Evolutionary conservation across 2,888 invertebrate genomes (phyloP), one percentile per base, ranked within the genome.

Genomic region (Pheosia tremula): DNA sequence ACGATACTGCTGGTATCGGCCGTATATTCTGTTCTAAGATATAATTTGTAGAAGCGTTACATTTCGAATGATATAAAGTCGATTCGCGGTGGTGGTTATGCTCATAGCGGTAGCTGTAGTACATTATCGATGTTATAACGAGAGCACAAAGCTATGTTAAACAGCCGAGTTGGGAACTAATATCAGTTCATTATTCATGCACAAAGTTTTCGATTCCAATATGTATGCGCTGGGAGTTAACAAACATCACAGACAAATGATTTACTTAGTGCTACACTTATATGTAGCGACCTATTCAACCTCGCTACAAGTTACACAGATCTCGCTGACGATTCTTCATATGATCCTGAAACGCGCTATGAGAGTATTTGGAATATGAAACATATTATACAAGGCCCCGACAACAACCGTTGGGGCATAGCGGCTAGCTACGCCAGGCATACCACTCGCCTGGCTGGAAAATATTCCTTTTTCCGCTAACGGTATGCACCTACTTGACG

Each of bases 151-250:
- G 88, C 75, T 84, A 86, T 85, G 85, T 81, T 79, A 83, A 85
- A 81, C 80, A 80, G 84, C 81, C 71, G 71, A 83, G 82, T 82
- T 81, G 75, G 65, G 74, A 87, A 88, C 88, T 90, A 88, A 88
- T 89, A 87, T 81, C 73, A 77, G 78, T 81, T 88, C 87, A 90
- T 91, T 84, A 81, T 74, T 84, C 83, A 89, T 88, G 89, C 89
- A 86, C 84, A 84, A 88, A 90, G 85, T 88, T 84, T 58, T 59
- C 56, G 61, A 65, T 68, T 67, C 59, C 68, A 64, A 68, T 70
- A 63, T 56, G 56, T 56, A 41, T 38, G 37, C 37, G 53, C 3
- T 49, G 49, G 49, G 49, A 49, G 49, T n/a, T 50, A 9, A 24
- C 50, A 50, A 3, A 7, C 24, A 24, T 24, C 24, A 50, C 13